Percentiles rank a stretch among this genome's conserved stretches.
phyloP scores from a whole-genome alignment of 1,140 invertebrate species.

The Muscidifurax raptorellus region DNA sequence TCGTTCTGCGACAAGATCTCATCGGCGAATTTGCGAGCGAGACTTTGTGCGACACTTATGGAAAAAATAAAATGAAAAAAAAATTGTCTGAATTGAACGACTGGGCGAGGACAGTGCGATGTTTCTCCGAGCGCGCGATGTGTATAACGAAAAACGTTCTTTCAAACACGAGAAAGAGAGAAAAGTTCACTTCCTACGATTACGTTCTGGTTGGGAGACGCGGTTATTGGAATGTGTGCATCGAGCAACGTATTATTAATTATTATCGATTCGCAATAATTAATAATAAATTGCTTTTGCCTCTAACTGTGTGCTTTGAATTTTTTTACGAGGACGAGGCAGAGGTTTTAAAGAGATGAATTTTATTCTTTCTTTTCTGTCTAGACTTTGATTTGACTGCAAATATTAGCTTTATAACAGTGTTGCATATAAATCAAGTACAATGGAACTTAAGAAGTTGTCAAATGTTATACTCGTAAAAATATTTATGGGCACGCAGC shows the following conservation, averaged over 20 bases:
- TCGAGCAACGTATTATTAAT: slow-evolving; percentile 11
- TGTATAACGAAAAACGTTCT: slow-evolving; percentile 7
- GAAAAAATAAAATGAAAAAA: neutral
- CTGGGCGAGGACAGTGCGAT: slow-evolving; percentile 49
- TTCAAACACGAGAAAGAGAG: slow-evolving; percentile 17
- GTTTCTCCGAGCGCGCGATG: slow-evolving; percentile 42
- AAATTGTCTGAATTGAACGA: neutral
- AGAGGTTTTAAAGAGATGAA: too few relatives aligned
- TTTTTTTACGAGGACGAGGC: neutral
- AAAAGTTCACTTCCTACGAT: slow-evolving; percentile 27
- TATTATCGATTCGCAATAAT: slow-evolving; percentile 4
- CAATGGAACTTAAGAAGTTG: neutral
- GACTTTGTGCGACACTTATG: neutral
- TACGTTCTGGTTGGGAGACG: neutral
- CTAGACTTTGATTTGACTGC: too few relatives aligned
- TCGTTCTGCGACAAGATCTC: slow-evolving; percentile 41
- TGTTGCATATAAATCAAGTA: neutral
- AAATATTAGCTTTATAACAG: too few relatives aligned
- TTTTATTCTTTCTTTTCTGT: too few relatives aligned
- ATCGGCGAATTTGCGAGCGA: neutral
- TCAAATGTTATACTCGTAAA: slow-evolving; percentile 8
- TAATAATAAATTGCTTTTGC: neutral
- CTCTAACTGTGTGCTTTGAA: neutral
- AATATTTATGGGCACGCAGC: neutral
- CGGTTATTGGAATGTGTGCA: neutral